A percentile compares a stretch with the other conserved stretches of the same genome.
phyloP scores from a whole-genome alignment of 2,888 invertebrate species.

The Schizotus pectinicornis region DNA sequence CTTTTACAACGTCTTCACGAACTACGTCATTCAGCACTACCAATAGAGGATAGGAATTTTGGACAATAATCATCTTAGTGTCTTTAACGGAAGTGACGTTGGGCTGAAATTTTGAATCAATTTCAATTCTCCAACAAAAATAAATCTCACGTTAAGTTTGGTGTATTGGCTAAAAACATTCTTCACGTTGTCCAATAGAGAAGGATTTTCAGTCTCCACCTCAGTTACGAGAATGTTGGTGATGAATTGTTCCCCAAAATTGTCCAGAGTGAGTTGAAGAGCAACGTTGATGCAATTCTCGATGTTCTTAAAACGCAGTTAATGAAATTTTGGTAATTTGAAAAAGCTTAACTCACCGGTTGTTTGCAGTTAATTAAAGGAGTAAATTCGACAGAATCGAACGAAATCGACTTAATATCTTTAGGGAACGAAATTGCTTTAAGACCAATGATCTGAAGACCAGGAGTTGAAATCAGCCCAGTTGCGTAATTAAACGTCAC shows the following conservation, averaged over 20 bases:
- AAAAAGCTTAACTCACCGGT: constrained; percentile 33
- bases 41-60: constrained; percentile 49
- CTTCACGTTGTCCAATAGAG: constrained; percentile 44
- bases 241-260: constrained; percentile 44
- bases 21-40: constrained; percentile 47
- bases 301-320: constrained; percentile 49
- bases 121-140: not conserved
- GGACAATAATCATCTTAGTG: constrained; percentile 46
- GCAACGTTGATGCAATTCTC: constrained; percentile 51
- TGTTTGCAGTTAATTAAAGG: constrained; percentile 39
- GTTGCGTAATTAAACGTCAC: constrained; percentile 51
- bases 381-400: constrained; percentile 49
- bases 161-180: constrained; percentile 46
- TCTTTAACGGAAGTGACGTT: constrained; percentile 47
- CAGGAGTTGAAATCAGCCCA: constrained; percentile 46
- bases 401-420: constrained; percentile 43
- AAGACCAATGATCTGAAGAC: constrained; percentile 51
- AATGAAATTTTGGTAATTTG: not conserved
- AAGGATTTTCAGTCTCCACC: constrained; percentile 44
- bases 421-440: constrained; percentile 41
- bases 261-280: constrained; percentile 47
- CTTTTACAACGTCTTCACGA: constrained; percentile 46
- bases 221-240: constrained; percentile 51
- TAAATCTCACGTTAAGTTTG: constrained; percentile 46
- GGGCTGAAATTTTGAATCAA: constrained; percentile 41